phyloP scores from a whole-genome alignment of 2,113 vertebrate genomes.

The Colius striatus region DNA sequence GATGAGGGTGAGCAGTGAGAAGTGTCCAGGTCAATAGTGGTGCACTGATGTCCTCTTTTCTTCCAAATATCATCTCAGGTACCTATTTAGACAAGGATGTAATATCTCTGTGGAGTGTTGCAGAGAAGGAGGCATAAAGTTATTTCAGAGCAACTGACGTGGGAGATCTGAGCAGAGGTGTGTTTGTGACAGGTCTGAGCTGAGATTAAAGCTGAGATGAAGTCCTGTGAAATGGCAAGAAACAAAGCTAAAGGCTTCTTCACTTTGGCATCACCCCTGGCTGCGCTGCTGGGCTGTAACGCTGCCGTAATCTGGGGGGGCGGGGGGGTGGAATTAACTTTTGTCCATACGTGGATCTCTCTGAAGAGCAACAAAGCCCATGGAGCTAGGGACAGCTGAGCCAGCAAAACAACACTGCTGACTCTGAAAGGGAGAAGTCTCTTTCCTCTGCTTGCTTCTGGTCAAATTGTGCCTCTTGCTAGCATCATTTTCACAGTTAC shows the following conservation, averaged over 20 bases:
- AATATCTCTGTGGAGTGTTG: neutral
- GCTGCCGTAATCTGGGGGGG: neutral
- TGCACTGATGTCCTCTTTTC: neutral
- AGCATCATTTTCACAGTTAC: neutral
- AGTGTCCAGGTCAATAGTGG: neutral
- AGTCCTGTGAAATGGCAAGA: neutral
- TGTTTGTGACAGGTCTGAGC: neutral
- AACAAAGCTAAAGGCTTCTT: neutral
- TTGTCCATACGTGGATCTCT: neutral
- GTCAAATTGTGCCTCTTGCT: neutral
- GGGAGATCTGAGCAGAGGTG: neutral
- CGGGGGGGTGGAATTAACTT: neutral
- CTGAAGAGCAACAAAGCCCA: neutral
- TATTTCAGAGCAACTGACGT: neutral
- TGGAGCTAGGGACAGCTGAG: neutral
- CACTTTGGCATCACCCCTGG: neutral
- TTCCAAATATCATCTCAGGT: neutral
- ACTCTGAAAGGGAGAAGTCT: neutral
- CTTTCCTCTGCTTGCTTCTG: neutral
- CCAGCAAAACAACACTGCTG: neutral
- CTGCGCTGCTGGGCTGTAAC: neutral
- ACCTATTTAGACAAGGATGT: neutral
- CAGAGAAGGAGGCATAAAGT: neutral
- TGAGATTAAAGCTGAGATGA: neutral
- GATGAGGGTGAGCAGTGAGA: neutral